Base-by-base conservation (phyloP, 1,140 invertebrate species). In the Daktulosphaira vitifoliae region DNA sequence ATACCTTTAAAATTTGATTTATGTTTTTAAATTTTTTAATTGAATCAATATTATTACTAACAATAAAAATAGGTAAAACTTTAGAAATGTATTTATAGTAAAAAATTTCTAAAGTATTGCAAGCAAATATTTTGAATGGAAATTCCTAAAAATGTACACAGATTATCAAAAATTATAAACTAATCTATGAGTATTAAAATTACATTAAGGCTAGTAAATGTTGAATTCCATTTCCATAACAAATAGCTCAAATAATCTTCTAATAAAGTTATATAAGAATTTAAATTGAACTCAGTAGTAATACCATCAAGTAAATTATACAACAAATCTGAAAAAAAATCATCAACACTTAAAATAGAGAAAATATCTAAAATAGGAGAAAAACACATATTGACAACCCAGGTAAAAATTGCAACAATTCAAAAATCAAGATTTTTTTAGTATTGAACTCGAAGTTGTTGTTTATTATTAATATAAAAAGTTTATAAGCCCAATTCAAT, bases 241-340 rank as follows among this genome's bases (percentile, higher is more conserved):
- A 66, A 53, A 16, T 33, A 53, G 13, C 26, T 66, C 22, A 66
- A 44, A 66, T 66, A 23, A 66, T 66, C 16, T 29, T 66, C 49
- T 29, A 66, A 52, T 46, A 66, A 46, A 22, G 11, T 18, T 16
- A 66, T n/a, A 20, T 29, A 66, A n/a, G 33, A 52, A 42, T 66
- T 66, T 22, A 66, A 53, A 39, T 51, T 42, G 25, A 66, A 46
- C 39, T 51, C 37, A 15, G 15, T 54, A 53, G n/a, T 23, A 9
- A 66, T 29, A 39, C 25, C 25, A 53, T 51, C 50, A 7, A 66
- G 26, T 18, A 66, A 11, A 51, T 33, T 66, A n/a, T 53, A 33
- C 1, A 66, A 49, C 13, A 66, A 46, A 53, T 66, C 65, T 66
- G 38, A 50, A 52, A 49, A 3, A n/a, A 62, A 26, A 50, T 56